Evolutionary conservation across 2,888 invertebrate species (phyloP).

Genomic region (Aspidapion aeneum): DNA sequence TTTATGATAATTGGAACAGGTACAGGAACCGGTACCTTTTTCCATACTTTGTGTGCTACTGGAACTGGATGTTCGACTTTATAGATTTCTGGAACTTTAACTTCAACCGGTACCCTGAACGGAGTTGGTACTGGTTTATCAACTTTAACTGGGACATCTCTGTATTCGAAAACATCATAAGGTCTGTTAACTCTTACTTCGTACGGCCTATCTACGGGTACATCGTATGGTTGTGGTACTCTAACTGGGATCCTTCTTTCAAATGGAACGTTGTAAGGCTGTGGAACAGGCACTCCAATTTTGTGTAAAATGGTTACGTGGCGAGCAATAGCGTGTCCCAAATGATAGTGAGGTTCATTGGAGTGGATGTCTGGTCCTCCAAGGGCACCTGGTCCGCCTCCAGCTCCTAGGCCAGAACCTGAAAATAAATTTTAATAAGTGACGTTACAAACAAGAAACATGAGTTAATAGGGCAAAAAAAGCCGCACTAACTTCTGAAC

Average conservation of each 20-base stretch:
- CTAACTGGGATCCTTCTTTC: slow-evolving; percentile 38
- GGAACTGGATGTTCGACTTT: slow-evolving; percentile 45
- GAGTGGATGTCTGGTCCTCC: slow-evolving; percentile 23
- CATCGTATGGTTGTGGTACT: slow-evolving; percentile 44
- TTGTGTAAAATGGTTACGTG: slow-evolving; percentile 49
- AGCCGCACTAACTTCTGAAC: no score
- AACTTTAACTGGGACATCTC: slow-evolving; percentile 41
- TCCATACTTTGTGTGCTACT: slow-evolving; percentile 50
- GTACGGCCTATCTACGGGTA: slow-evolving; percentile 46
- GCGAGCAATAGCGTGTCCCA: slow-evolving; percentile 30
- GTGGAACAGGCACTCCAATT: slow-evolving; percentile 50
- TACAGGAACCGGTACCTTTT: slow-evolving; percentile 47
- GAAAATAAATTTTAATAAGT: no score
- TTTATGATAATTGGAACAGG: slow-evolving; percentile 34
- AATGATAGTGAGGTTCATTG: slow-evolving; percentile 23
- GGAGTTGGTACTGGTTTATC: slow-evolving; percentile 29
- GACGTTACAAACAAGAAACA: no score
- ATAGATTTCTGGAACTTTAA: slow-evolving; percentile 40
- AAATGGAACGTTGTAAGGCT: slow-evolving; percentile 49
- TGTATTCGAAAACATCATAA: slow-evolving; percentile 47
- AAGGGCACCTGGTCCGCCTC: slow-evolving; percentile 17
- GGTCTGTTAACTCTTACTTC: slow-evolving; percentile 50
- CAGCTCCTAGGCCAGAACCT: slow-evolving; percentile 7
- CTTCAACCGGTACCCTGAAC: slow-evolving; percentile 39
- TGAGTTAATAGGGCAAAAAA: no score